Conservation (phyloP, 2,888 invertebrate species). For the Nephrotoma flavescens region DNA sequence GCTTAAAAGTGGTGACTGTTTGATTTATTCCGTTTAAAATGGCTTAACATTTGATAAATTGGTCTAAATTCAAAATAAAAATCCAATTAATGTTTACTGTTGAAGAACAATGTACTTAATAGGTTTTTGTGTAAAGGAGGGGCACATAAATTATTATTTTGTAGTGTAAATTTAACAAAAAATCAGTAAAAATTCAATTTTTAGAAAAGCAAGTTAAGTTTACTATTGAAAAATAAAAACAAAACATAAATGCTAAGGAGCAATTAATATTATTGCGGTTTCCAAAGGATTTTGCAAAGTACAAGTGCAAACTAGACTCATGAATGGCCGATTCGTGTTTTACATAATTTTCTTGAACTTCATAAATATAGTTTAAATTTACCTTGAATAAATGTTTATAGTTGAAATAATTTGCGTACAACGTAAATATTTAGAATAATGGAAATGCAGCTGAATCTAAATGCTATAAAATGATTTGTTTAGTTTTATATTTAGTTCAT, state of each 20-base stretch:
- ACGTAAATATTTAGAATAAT: background rate
- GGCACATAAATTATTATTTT: background rate
- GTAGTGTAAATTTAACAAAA: background rate
- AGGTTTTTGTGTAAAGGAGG: background rate
- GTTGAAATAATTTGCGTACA: background rate
- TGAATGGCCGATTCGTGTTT: too few species aligned
- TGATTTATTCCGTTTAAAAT: background rate
- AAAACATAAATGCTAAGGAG: background rate
- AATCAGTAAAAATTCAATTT: background rate
- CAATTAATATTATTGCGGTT: background rate
- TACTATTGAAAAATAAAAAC: background rate
- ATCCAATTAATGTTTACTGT: background rate
- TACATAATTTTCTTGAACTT: background rate
- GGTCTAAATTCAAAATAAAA: too few species aligned
- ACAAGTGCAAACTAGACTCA: background rate
- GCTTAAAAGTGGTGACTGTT: background rate
- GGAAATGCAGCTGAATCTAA: background rate
- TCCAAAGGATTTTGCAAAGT: background rate
- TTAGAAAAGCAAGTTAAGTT: background rate
- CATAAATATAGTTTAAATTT: background rate
- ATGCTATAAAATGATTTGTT: background rate
- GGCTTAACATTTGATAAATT: background rate
- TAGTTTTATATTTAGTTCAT: background rate
- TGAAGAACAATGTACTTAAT: background rate
- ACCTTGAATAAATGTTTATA: background rate